Conservation (phyloP, 2,113 vertebrate species). For the Dicrurus megarhynchus region DNA sequence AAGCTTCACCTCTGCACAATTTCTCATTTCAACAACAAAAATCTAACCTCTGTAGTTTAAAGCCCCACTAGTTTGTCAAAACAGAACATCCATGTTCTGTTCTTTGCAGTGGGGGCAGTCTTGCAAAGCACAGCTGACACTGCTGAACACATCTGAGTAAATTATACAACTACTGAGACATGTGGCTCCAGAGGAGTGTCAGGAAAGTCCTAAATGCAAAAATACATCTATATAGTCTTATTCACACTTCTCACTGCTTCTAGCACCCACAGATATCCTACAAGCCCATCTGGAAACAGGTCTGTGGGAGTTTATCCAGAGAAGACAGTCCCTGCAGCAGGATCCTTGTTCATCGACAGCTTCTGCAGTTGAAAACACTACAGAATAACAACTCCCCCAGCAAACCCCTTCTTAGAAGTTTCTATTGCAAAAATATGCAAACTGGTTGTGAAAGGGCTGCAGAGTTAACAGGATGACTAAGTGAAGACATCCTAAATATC, state of each 20-base stretch:
- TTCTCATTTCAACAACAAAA: constrained; percentile 18
- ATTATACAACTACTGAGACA: neutral
- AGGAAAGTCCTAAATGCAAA: neutral
- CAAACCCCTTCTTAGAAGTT: neutral
- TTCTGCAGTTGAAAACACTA: neutral
- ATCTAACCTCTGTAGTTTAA: neutral
- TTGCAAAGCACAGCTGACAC: neutral
- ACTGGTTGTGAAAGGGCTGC: neutral
- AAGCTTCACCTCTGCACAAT: constrained; percentile 5
- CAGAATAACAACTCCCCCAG: neutral
- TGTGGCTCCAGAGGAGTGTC: neutral
- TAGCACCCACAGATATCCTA: neutral
- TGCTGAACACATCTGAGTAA: neutral
- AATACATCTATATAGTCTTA: neutral
- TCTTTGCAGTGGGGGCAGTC: neutral
- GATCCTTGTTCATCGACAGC: neutral
- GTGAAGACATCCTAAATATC: neutral
- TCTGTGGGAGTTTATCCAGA: neutral
- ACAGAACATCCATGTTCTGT: neutral
- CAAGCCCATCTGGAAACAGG: constrained; percentile 8
- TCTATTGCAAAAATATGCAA: neutral
- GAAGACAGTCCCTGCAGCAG: neutral
- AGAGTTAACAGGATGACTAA: neutral
- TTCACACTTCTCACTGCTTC: neutral
- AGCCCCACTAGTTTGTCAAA: neutral